phyloP scores from a whole-genome alignment of 2,113 vertebrate genomes.

The Peromyscus californicus region DNA sequence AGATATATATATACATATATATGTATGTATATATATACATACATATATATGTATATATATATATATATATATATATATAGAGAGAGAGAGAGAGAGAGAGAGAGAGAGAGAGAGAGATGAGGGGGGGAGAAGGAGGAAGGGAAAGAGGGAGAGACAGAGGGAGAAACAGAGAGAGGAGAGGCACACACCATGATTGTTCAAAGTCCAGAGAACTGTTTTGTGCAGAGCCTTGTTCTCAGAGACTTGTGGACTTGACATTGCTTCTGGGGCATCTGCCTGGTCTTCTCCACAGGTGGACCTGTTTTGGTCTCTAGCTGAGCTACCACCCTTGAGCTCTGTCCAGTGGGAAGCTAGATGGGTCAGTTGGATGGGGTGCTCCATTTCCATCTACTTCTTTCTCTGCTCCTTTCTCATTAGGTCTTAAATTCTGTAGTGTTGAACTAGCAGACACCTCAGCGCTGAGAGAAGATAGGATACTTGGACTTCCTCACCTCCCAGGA shows the following conservation, averaged over 20 bases:
- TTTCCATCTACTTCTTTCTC: neutral
- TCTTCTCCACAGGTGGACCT: neutral
- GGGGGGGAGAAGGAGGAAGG: neutral
- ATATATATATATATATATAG: no score
- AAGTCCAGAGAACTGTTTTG: neutral
- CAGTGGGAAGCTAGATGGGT: neutral
- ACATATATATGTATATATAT: no score
- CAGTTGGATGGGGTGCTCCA: neutral
- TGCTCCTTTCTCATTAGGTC: neutral
- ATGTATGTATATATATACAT: no score
- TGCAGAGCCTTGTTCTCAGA: neutral
- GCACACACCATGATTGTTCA: neutral
- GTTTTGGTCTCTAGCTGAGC: neutral
- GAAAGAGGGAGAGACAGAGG: neutral
- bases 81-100: neutral
- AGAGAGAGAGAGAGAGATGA: neutral
- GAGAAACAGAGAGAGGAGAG: neutral
- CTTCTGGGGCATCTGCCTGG: neutral
- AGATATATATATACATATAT: no score
- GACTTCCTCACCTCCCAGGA: neutral
- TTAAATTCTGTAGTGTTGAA: neutral
- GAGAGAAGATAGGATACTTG: neutral
- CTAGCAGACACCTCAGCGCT: neutral
- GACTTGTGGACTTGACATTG: neutral
- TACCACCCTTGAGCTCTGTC: neutral